Evolutionary conservation across 1,140 invertebrate species (phyloP).

Genomic region (Adelges cooleyi): DNA sequence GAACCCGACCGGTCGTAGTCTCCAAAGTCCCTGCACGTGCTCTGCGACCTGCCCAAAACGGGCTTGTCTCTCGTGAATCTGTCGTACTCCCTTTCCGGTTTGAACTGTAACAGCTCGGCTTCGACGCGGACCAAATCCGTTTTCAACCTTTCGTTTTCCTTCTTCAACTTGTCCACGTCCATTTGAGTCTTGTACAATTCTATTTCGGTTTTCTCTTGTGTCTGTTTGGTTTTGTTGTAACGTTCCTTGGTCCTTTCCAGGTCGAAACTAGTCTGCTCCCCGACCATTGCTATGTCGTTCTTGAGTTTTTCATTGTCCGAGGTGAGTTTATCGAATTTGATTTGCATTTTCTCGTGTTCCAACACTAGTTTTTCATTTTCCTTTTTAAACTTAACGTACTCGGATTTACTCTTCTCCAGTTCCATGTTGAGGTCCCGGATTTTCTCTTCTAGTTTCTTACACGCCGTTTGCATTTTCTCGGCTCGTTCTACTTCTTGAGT

Average conservation of each 20-base stretch:
- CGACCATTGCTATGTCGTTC: constrained; percentile 43
- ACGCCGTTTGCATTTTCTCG: constrained; percentile 44
- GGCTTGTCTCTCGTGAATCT: constrained; percentile 19
- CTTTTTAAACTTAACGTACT: constrained; percentile 65
- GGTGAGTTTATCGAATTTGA: constrained; percentile 70
- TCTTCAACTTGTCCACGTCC: constrained; percentile 54
- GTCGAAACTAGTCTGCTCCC: constrained; percentile 47
- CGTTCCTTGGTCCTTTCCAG: constrained; percentile 72
- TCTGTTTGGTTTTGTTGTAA: constrained; percentile 68
- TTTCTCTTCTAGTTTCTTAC: constrained; percentile 55
- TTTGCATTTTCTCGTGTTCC: constrained; percentile 72
- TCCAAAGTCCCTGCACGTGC: constrained; percentile 15
- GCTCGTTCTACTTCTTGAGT: constrained; percentile 73
- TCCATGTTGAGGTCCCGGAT: constrained; percentile 67
- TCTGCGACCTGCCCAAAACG: constrained; percentile 4
- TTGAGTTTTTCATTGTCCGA: constrained; percentile 59
- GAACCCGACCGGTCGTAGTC: background rate
- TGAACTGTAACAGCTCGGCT: constrained; percentile 63
- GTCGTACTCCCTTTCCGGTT: constrained; percentile 53
- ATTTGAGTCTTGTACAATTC: constrained; percentile 73
- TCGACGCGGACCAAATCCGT: constrained; percentile 40
- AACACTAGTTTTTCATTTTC: constrained; percentile 69
- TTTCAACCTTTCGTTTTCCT: constrained; percentile 34
- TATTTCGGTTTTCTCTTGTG: constrained; percentile 67
- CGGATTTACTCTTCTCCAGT: constrained; percentile 62